A percentile compares a stretch with the other conserved stretches of the same genome.
phyloP scores from a whole-genome alignment of 2,113 vertebrate genomes.

The Callorhinus ursinus region DNA sequence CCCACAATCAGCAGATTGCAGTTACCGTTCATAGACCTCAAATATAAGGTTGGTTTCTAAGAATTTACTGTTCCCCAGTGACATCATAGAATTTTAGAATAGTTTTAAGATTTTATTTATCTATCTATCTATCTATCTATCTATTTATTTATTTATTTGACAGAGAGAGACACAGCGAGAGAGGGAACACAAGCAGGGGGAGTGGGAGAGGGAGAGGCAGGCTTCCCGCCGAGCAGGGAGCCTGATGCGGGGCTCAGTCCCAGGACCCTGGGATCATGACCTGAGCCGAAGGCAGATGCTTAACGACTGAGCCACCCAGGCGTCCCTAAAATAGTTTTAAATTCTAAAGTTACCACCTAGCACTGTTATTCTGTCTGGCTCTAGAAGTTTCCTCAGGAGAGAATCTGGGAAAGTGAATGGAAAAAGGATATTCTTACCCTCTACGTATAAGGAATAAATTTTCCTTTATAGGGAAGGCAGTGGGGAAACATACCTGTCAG shows the following conservation, averaged over 20 bases:
- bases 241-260: too few relatives aligned
- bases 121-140: too few relatives aligned
- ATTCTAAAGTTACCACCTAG: background rate
- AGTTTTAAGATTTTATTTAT: background rate
- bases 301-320: too few relatives aligned
- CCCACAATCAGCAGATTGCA: background rate
- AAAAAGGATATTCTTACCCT: background rate
- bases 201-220: too few relatives aligned
- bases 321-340: background rate
- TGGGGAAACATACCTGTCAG: background rate
- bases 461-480: background rate
- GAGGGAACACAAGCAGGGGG: too few relatives aligned
- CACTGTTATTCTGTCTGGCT: background rate
- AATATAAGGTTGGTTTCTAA: constrained; percentile 41
- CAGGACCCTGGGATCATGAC: too few relatives aligned
- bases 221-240: too few relatives aligned
- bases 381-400: background rate
- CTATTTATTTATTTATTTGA: too few relatives aligned
- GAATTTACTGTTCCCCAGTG: background rate
- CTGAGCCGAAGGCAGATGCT: too few relatives aligned
- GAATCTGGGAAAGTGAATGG: background rate
- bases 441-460: background rate
- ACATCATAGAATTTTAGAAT: background rate
- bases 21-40: background rate
- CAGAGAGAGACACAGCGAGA: too few relatives aligned